These are phyloP conservation scores for Myotis yumanensis DNA, from an alignment of 2,113 vertebrate genomes.

Conservation along the genomic window DNA sequence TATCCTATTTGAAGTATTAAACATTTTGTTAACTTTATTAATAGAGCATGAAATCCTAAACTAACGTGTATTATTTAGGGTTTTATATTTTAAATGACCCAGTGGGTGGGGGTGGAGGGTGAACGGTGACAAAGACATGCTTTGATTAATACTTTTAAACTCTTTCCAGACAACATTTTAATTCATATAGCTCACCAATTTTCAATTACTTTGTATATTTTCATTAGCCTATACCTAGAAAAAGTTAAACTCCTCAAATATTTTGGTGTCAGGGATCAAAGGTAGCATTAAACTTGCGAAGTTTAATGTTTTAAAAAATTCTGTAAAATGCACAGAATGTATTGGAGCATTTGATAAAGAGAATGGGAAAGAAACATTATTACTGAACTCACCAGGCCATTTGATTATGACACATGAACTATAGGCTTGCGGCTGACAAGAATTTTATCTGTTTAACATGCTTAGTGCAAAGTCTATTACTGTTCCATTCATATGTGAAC, in stretches of 20 bases:
- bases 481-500: not conserved
- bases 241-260: not conserved
- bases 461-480: not conserved
- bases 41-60: not conserved
- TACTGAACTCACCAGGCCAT: not conserved
- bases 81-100: not conserved
- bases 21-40: slow-evolving; percentile 16
- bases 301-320: not conserved
- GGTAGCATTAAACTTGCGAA: not conserved
- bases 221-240: not conserved
- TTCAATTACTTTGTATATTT: not conserved
- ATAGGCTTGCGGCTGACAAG: not conserved
- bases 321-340: not conserved
- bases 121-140: not conserved
- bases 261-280: not conserved
- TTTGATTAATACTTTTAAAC: slow-evolving; percentile 18
- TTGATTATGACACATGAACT: not conserved
- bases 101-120: not conserved
- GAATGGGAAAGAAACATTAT: not conserved
- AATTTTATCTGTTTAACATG: slow-evolving; percentile 35
- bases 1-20: not conserved
- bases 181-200: not conserved
- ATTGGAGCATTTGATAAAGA: not conserved
- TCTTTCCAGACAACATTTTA: slow-evolving; percentile 8
- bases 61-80: not conserved